Evolutionary conservation across 2,888 invertebrate genomes (phyloP).

Genomic region (Clusia tigrina): DNA sequence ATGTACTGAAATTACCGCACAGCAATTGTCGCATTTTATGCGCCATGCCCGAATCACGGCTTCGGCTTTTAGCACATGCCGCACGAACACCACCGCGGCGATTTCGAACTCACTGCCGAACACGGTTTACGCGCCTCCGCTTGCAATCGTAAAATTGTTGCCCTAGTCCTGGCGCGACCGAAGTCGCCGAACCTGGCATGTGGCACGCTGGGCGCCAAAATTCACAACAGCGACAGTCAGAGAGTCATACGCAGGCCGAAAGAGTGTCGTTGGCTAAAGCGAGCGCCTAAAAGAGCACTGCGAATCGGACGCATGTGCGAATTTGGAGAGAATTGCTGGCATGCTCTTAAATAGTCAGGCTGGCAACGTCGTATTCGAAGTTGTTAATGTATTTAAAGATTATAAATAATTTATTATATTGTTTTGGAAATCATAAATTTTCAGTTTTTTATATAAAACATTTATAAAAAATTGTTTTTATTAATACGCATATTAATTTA

Average conservation of each 20-base stretch:
- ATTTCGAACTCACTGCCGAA: background rate
- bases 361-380: too few relatives aligned
- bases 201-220: background rate
- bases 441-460: too few relatives aligned
- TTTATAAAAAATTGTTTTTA: too few relatives aligned
- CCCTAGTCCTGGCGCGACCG: constrained; percentile 49
- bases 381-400: too few relatives aligned
- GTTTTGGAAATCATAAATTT: too few relatives aligned
- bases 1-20: constrained; percentile 57
- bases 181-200: too few relatives aligned
- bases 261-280: background rate
- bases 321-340: too few relatives aligned
- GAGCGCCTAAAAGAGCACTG: background rate
- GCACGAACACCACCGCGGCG: constrained; percentile 8
- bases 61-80: constrained; percentile 43
- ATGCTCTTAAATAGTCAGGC: too few relatives aligned
- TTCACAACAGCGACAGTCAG: too few relatives aligned
- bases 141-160: constrained; percentile 57
- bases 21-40: constrained; percentile 61
- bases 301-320: background rate
- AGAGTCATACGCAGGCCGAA: background rate
- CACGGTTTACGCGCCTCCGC: too few relatives aligned
- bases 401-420: too few relatives aligned
- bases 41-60: constrained; percentile 45
- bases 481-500: too few relatives aligned